Percentiles rank a stretch among this genome's conserved stretches.
Evolutionary conservation across 2,113 vertebrate genomes (phyloP).

Genomic region (Upupa epops): DNA sequence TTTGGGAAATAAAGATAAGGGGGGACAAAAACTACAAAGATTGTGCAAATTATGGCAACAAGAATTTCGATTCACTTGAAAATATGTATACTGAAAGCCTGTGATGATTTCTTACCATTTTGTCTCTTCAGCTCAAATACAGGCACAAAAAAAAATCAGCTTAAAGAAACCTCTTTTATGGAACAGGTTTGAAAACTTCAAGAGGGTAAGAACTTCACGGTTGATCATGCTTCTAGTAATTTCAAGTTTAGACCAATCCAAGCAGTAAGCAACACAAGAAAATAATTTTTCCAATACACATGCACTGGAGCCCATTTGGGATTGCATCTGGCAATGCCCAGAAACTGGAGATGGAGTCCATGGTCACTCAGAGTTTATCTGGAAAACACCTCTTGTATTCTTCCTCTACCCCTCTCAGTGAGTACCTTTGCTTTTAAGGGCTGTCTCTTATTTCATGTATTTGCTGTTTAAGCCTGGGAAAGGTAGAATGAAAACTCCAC

Average conservation of each 20-base stretch:
- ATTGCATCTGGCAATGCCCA: not conserved
- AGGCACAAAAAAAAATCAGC: not conserved
- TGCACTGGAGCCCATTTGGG: not conserved
- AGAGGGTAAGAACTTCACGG: not conserved
- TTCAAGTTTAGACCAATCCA: not conserved
- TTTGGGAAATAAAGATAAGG: not conserved
- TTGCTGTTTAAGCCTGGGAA: not conserved
- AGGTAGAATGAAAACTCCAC: not conserved
- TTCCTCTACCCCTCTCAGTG: not conserved
- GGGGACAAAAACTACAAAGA: not conserved
- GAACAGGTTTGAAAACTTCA: not conserved
- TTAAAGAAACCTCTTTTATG: not conserved
- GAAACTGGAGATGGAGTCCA: not conserved
- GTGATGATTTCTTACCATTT: not conserved
- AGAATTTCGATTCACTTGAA: not conserved
- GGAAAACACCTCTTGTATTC: not conserved
- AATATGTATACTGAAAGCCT: not conserved
- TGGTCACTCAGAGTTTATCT: not conserved
- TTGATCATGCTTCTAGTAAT: not conserved
- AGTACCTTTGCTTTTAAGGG: not conserved
- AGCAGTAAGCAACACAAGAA: not conserved
- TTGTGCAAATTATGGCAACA: not conserved
- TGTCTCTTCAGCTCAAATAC: not conserved
- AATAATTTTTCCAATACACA: not conserved
- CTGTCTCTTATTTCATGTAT: not conserved